Conservation (phyloP, 2,888 invertebrate species). For the Pachliopta kotzebuea region DNA sequence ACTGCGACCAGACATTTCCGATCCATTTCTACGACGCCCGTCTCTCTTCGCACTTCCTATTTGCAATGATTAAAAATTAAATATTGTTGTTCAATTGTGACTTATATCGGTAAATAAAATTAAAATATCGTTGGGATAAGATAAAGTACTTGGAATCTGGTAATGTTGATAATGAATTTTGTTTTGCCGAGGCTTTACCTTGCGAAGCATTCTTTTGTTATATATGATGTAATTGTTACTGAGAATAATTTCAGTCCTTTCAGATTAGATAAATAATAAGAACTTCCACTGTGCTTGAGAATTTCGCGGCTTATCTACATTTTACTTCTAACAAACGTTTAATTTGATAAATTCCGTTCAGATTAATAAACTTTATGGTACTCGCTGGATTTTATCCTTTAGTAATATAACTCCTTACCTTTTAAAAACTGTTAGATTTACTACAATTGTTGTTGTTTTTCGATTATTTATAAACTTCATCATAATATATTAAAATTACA, state of each 20-base stretch:
- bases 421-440: no score
- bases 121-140: slow-evolving; percentile 39
- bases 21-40: slow-evolving; percentile 13
- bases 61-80: slow-evolving; percentile 27
- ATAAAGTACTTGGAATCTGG: slow-evolving; percentile 36
- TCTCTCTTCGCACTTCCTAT: slow-evolving; percentile 29
- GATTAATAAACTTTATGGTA: background rate
- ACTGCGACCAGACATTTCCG: slow-evolving; percentile 17
- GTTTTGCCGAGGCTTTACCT: slow-evolving; percentile 9
- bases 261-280: background rate
- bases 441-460: no score
- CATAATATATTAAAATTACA: no score
- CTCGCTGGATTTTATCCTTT: background rate
- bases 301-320: background rate
- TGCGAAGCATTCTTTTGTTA: slow-evolving; percentile 7
- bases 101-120: slow-evolving; percentile 37
- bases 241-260: background rate
- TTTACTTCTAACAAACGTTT: background rate
- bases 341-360: background rate
- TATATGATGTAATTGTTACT: slow-evolving; percentile 2
- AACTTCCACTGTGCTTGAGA: background rate
- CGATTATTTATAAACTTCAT: no score
- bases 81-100: slow-evolving; percentile 32
- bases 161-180: slow-evolving; percentile 26
- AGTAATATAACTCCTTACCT: background rate